Percentiles rank a stretch among this genome's conserved stretches.
phyloP scores from a whole-genome alignment of 2,797 vertebrate species.

The Paratrypauchen microcephalus region DNA sequence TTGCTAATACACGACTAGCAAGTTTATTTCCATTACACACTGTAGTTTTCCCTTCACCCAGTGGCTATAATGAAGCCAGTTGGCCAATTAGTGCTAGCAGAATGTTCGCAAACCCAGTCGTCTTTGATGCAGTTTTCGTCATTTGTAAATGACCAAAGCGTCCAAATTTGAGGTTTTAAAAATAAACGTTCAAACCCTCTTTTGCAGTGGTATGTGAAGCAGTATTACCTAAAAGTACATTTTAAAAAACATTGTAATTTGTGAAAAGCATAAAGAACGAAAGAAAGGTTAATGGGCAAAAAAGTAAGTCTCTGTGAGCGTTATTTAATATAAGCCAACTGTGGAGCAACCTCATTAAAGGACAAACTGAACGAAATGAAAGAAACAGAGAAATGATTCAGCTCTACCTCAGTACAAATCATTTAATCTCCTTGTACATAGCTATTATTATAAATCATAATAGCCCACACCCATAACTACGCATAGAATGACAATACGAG shows the following conservation, averaged over 20 bases:
- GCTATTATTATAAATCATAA: no score
- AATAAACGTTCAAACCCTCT: conserved; percentile 10
- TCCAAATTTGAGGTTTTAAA: no score
- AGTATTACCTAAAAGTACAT: conserved; percentile 16
- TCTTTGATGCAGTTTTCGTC: conserved; percentile 2
- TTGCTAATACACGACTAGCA: neutral
- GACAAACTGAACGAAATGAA: conserved; percentile 11
- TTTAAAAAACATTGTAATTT: conserved; percentile 6
- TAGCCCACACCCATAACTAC: neutral
- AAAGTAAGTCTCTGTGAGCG: conserved; percentile 15
- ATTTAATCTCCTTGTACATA: neutral
- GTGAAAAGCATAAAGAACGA: conserved; percentile 19
- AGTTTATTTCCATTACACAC: neutral
- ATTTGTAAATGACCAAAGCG: no score
- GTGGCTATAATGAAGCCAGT: conserved; percentile 8
- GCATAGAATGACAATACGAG: neutral
- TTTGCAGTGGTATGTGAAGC: conserved; percentile 8
- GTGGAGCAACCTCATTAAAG: conserved; percentile 7
- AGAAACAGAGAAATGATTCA: neutral
- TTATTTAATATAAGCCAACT: neutral
- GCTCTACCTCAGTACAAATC: neutral
- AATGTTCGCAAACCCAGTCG: neutral
- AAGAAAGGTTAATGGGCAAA: conserved; percentile 13
- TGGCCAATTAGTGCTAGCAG: neutral
- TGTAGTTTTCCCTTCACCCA: conserved; percentile 1